Base-by-base conservation (phyloP, 2,797 vertebrate genomes). In the Nyctalus aviator region DNA sequence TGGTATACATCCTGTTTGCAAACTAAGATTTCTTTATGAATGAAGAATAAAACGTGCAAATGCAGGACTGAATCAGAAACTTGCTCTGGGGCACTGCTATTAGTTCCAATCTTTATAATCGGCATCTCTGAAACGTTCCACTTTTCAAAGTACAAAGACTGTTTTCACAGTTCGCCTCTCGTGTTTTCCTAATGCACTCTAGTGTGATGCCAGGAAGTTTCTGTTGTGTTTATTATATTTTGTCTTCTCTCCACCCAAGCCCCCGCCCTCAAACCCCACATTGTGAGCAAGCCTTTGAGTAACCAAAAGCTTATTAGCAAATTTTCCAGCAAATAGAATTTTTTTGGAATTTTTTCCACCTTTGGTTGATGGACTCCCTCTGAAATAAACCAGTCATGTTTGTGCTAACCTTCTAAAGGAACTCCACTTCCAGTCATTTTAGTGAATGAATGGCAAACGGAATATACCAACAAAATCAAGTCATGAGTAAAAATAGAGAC, bases 241-340 rank as follows among this genome's bases (percentile, higher is more conserved):
- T 94, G 93, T 96, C 69, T 97, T 93, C 73, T 84, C 78, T 90
- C 76, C 55, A 72, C 76, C 68, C 62, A 53, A 85, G 72, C 55
- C 41, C 77, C 90, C 53, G 84, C 73, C 84, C 85, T 97, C 92
- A 91, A 78, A 91, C 93, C 72, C 89, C 66, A 95, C 79, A 23
- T 83, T 62, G 37, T 85, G 87, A 97, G 77, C 91, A 97, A 97
- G 84, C 8, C 92, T 97, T 96, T 95, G 91, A 91, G 75, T 76
- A 96, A 96, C 73, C 85, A 95, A 92, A 96, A 96, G 89, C 84
- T 92, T 96, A 95, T 98, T 97, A 97, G 92, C 78, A 94, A 91
- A 73, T 97, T 98, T 97, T 97, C 94, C 97, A 97, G 86, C 59
- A 96, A 96, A 97, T 83, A 97, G 78, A 91, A 86, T 25, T 95